These are phyloP conservation scores for Porites lutea DNA, from an alignment of 64 coral and sea anemone genomes.

Conservation along the genomic window DNA sequence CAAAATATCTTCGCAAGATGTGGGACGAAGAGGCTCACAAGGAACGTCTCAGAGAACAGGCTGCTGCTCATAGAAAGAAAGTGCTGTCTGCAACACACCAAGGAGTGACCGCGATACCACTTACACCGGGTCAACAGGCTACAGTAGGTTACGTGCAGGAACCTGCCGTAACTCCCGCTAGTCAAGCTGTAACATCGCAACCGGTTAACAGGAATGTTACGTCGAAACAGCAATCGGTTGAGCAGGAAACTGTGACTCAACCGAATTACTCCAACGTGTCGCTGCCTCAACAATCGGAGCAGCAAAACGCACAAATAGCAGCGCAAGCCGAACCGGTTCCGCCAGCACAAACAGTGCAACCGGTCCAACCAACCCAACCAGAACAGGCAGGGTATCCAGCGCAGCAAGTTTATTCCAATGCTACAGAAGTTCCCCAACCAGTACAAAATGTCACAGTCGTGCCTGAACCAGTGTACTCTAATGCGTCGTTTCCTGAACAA, in stretches of 20 bases:
- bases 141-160: not conserved
- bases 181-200: not conserved
- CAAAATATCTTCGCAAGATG: not conserved
- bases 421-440: not conserved
- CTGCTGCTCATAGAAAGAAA: not conserved
- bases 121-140: slow-evolving; percentile 25
- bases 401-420: not conserved
- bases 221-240: slow-evolving; percentile 9
- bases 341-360: not conserved
- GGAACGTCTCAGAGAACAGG: not conserved
- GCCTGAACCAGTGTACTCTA: not conserved
- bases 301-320: no score
- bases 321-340: no score
- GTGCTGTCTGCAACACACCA: not conserved
- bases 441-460: not conserved
- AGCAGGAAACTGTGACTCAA: slow-evolving; percentile 2
- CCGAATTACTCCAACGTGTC: not conserved
- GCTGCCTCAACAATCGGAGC: not conserved
- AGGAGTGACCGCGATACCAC: slow-evolving; percentile 1
- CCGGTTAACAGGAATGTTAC: not conserved
- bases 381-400: not conserved
- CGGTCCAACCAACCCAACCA: not conserved
- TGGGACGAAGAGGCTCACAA: not conserved
- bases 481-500: slow-evolving; percentile 4
- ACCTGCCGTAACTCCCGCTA: not conserved